Evolutionary conservation across 2,113 vertebrate species (phyloP).

Genomic region (Ailuropoda melanoleuca): DNA sequence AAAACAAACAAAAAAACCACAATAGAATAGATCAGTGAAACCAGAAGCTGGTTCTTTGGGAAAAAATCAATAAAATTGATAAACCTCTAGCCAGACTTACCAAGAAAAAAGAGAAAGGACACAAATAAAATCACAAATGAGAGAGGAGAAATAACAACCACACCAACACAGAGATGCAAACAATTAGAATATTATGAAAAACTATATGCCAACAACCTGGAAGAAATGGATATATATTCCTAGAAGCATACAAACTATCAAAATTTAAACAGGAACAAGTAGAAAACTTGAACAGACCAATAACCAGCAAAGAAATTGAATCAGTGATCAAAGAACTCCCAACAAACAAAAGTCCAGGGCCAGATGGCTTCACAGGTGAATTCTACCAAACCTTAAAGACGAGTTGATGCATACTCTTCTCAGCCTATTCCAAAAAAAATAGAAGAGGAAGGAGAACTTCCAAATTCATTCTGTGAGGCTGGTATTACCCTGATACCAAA

Average conservation of each 20-base stretch:
- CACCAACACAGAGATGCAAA: not conserved
- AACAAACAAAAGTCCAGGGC: not conserved
- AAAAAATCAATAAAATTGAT: not conserved
- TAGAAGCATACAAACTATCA: not conserved
- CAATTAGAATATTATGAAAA: not conserved
- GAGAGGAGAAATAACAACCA: not conserved
- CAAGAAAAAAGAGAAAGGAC: not conserved
- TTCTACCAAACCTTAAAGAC: not conserved
- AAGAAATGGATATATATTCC: not conserved
- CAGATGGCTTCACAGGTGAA: not conserved
- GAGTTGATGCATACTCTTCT: not conserved
- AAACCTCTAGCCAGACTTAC: not conserved
- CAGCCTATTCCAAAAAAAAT: not conserved
- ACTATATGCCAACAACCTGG: not conserved
- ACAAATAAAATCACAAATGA: not conserved
- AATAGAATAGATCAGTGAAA: not conserved
- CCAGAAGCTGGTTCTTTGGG: not conserved
- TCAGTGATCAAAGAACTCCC: not conserved
- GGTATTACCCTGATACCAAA: not conserved
- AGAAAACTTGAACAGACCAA: not conserved
- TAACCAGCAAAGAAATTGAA: not conserved
- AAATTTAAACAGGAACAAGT: not conserved
- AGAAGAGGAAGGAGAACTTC: not conserved
- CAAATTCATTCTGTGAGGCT: not conserved
- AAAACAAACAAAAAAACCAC: not conserved